Evolutionary conservation across 2,888 invertebrate genomes (phyloP), one percentile per base, ranked within the genome.

Genomic region (Drosophila gaucha): DNA sequence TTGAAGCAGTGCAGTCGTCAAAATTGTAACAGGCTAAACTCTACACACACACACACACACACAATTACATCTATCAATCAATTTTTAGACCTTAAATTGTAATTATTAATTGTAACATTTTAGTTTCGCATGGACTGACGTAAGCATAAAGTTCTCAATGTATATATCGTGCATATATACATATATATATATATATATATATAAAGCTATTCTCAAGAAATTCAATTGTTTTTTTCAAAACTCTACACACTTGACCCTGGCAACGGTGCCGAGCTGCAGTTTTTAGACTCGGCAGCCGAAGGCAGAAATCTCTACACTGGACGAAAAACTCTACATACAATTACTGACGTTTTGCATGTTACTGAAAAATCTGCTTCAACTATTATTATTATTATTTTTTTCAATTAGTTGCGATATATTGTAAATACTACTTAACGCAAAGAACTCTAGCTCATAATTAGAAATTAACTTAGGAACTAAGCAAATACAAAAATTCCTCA

Each of bases 281-380:
- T n/a, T n/a, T n/a, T n/a, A n/a, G 28, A 28, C 28, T 8, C 30
- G 16, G 10, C 62, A 55, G 43, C 64, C 62, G 36, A 44, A 38
- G 52, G 46, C 5, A 28, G 9, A 28, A 62, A 47, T 38, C 43
- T 46, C 47, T 51, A 73, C 30, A 77, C 66, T 75, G 54, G 67
- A 78, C 67, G 35, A 77, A 44, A 70, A 43, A 59, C 54, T 64
- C 43, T 31, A 30, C 16, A 65, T 55, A 49, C 12, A 35, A n/a
- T 18, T 35, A 77, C 70, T 88, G 88, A 88, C 88, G 86, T 85
- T 85, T 83, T 88, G 88, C 84, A 85, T 88, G 84, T 85, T 85
- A 85, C 88, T 78, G 77, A 84, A 86, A 88, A 86, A 86, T 88
- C 84, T 85, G 86, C 84, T 85, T 88, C 88, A 88, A 85, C 78